Evolutionary conservation across 2,888 invertebrate species (phyloP).

Genomic region (Phania funesta): DNA sequence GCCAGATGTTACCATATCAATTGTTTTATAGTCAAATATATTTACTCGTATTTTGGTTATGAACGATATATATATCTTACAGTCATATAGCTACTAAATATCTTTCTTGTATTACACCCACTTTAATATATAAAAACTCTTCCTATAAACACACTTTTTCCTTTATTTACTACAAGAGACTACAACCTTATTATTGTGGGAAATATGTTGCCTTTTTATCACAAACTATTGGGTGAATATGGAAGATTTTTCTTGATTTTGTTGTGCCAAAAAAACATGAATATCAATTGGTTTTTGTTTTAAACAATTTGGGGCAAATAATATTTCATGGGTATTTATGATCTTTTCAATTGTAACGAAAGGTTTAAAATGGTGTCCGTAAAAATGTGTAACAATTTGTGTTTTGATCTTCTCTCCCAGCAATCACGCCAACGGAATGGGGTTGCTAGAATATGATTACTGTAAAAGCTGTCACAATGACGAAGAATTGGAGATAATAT

Average conservation of each 20-base stretch:
- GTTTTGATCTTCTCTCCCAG: too few relatives aligned
- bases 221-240: constrained; percentile 27
- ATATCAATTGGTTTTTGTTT: too few relatives aligned
- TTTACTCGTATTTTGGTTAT: neutral
- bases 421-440: too few relatives aligned
- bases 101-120: constrained; percentile 16
- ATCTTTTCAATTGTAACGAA: too few relatives aligned
- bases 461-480: too few relatives aligned
- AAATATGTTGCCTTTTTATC: constrained; percentile 3
- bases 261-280: neutral
- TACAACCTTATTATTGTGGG: constrained; percentile 27
- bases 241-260: neutral
- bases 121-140: constrained; percentile 21
- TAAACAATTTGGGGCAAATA: too few relatives aligned
- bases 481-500: too few relatives aligned
- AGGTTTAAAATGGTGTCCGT: too few relatives aligned
- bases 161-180: neutral
- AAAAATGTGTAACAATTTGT: too few relatives aligned
- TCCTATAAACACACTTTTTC: neutral
- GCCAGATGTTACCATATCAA: constrained; percentile 67
- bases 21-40: constrained; percentile 18
- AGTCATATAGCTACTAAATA: constrained; percentile 13
- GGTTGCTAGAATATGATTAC: too few relatives aligned
- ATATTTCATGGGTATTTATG: too few relatives aligned
- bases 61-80: neutral